Evolutionary conservation across 2,888 invertebrate genomes (phyloP), one percentile per base, ranked within the genome.

Genomic region (Drosophila anceps): DNA sequence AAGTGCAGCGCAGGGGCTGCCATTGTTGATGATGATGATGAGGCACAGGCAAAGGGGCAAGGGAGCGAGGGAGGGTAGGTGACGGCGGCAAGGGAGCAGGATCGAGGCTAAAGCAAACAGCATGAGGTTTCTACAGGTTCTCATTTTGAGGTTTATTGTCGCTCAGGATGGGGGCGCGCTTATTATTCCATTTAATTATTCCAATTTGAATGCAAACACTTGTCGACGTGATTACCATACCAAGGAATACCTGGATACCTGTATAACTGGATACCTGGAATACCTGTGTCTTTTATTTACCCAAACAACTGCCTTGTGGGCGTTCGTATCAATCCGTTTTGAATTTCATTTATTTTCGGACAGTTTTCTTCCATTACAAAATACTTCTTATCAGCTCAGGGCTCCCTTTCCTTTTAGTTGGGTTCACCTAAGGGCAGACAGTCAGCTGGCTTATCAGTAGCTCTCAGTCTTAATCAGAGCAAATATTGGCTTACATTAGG

Each of bases 161-260:
- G 59, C 76, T 53, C 76, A 79, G 79, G 79, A 87, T 84, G 88
- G 84, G 60, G 73, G 67, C 75, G 84, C 51, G 51, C 20, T 35
- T 53, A 76, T 80, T 74, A 80, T 90, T 90, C 82, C 82, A 82
- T 76, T 91, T 88, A 91, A 91, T 90, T 81, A 90, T 90, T 90
- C 81, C 82, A 82, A 88, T 90, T 84, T 79, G 83, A 85, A 76
- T 83, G 67, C 76, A 82, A 73, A 78, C 88, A 85, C 84, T 87
- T 81, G 86, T 64, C 73, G 70, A 75, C 73, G 59, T 72, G 64
- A 18, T 29, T 18, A 50, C 27, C 50, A 51, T 50, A 8, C 12
- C 60, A 31, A 61, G 64, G 29, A 0, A 15, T 27, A 13, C 20
- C 44, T 44, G 44, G 13, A 24, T 53, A 54, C 15, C 27, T 24